These are phyloP conservation scores for Turnix velox DNA, from an alignment of 2,113 vertebrate genomes.

Conservation along the genomic window DNA sequence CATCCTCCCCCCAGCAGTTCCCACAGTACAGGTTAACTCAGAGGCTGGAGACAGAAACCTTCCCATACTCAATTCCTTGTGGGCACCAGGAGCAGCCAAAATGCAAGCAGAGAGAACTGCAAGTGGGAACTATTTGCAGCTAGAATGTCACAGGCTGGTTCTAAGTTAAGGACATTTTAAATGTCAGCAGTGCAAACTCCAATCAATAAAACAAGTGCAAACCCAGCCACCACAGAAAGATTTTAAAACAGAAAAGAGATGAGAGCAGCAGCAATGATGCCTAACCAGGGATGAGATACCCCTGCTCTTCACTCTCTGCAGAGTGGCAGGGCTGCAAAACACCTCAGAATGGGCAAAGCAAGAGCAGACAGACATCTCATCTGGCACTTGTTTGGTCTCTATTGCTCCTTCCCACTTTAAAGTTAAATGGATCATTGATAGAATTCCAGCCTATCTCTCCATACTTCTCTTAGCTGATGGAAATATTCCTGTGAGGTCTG, in stretches of 20 bases:
- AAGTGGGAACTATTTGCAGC: not conserved
- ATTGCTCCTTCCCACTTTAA: not conserved
- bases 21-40: not conserved
- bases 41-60: not conserved
- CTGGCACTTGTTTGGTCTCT: not conserved
- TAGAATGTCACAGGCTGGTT: not conserved
- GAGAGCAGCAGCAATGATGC: not conserved
- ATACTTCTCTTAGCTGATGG: not conserved
- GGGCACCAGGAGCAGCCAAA: not conserved
- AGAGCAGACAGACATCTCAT: not conserved
- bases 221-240: not conserved
- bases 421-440: accelerated
- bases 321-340: not conserved
- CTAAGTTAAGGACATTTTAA: not conserved
- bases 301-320: not conserved
- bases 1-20: not conserved
- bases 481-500: not conserved
- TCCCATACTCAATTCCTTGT: not conserved
- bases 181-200: not conserved
- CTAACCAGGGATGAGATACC: not conserved
- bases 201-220: not conserved
- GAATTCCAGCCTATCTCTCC: not conserved
- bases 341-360: not conserved
- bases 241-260: not conserved
- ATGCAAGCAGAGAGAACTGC: not conserved